Evolutionary conservation across 64 coral and sea anemone species (phyloP).

Genomic region (Pocillopora damicornis): DNA sequence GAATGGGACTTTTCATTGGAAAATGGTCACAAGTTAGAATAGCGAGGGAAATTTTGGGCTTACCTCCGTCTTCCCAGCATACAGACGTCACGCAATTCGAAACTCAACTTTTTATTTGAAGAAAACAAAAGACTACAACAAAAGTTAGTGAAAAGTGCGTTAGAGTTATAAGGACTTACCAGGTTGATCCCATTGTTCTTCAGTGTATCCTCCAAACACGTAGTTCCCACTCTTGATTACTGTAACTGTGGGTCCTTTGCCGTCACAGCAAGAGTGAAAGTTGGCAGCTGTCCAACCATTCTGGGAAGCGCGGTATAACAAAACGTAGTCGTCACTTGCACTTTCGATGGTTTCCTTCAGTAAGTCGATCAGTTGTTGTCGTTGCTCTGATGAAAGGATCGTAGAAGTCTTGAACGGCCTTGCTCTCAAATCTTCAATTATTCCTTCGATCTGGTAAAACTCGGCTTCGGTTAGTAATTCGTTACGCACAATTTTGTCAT

Average conservation of each 20-base stretch:
- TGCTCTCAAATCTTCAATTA: conserved; percentile 2
- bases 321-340: neutral
- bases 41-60: no score
- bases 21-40: no score
- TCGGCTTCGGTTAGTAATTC: conserved; percentile 28
- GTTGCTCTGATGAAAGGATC: neutral
- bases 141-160: no score
- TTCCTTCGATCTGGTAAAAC: conserved; percentile 5
- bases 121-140: no score
- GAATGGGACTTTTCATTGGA: no score
- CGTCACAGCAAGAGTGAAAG: neutral
- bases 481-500: neutral
- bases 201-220: no score
- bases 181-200: no score
- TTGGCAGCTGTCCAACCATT: neutral
- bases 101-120: no score
- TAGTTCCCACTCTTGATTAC: no score
- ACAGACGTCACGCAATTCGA: no score
- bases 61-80: no score
- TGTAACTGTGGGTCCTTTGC: neutral
- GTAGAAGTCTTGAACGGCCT: neutral
- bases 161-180: no score
- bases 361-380: neutral
- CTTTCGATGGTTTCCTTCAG: neutral
- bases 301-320: neutral